Base-by-base conservation (phyloP, 2,797 vertebrate genomes). In the Cossypha polioptera region DNA sequence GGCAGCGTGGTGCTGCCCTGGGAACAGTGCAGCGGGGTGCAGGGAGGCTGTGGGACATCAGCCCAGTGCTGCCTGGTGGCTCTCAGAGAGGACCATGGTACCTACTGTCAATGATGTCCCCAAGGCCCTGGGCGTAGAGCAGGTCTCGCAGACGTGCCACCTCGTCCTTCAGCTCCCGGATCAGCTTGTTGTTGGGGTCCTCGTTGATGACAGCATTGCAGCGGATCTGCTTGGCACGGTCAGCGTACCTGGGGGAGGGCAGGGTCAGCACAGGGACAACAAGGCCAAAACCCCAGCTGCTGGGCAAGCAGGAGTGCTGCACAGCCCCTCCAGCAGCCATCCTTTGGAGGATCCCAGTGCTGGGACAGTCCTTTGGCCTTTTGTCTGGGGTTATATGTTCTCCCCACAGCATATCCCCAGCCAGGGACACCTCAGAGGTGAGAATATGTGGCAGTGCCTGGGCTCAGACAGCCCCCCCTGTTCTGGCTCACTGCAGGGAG, bases 21-120 rank as follows among this genome's bases (percentile, higher is more conserved):
- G 3, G 16, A 43, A 35, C 3, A 1, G 62, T 31, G 40, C 67
- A 90, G 48, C 59, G 51, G 66, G 58, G 75, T 16, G 48, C 16
- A 28, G 74, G 80, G 89, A 33, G 43, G 63, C 29, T 38, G 21
- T 0, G 22, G 47, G 47, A 2, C 57, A 45, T 51, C 88, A 79
- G 75, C 76, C 63, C n/a, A 7, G 48, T 21, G 3, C 21, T 62
- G 81, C 73, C 35, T 11, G 36, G 28, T 69, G 75, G 72, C n/a
- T 14, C 38, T 22, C 42, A 42, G 25, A 33, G 62, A 16, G 29
- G 16, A 33, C 2, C 0, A 0, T 0, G 83, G 72, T 75, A 98
- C 99, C 98, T 99, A 99, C 99, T 99, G 91, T 99, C 99, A n/a
- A 99, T 99, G 96, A 99, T 99, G 98, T 99, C 99, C 29, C 99